A percentile compares a stretch with the other conserved stretches of the same genome.
phyloP scores from a whole-genome alignment of 2,113 vertebrate species.

The Circaetus cinerascens region DNA sequence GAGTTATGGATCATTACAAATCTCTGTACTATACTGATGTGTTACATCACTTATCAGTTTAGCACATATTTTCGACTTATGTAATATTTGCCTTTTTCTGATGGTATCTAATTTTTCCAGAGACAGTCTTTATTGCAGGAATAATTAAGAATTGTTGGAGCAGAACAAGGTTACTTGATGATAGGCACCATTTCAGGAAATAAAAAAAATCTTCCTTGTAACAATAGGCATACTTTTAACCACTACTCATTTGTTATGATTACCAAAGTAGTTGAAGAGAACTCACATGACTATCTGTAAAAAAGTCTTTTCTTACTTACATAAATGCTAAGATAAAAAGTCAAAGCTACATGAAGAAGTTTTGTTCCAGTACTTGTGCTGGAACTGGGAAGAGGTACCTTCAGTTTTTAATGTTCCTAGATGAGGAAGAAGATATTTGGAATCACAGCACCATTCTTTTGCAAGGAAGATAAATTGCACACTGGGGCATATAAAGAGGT shows the following conservation, averaged over 20 bases:
- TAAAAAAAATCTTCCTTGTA: neutral
- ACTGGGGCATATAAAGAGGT: neutral
- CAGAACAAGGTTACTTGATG: neutral
- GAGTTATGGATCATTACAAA: neutral
- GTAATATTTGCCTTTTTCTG: neutral
- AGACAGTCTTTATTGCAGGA: neutral
- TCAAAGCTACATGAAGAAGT: neutral
- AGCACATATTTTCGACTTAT: neutral
- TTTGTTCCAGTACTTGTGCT: neutral
- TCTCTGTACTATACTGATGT: neutral
- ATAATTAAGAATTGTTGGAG: neutral
- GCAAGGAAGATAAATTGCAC: neutral
- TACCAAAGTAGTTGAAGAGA: neutral
- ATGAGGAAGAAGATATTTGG: neutral
- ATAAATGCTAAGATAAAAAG: neutral
- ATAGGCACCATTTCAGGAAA: neutral
- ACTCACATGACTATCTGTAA: neutral
- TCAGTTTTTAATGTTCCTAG: neutral
- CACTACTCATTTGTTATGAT: neutral
- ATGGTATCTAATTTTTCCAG: neutral
- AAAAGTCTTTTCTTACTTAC: neutral
- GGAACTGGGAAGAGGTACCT: neutral
- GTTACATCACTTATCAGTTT: neutral
- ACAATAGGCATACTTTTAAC: neutral
- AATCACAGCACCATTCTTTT: neutral